Conservation (phyloP, 2,113 vertebrate species). For the Sigmodon hispidus region DNA sequence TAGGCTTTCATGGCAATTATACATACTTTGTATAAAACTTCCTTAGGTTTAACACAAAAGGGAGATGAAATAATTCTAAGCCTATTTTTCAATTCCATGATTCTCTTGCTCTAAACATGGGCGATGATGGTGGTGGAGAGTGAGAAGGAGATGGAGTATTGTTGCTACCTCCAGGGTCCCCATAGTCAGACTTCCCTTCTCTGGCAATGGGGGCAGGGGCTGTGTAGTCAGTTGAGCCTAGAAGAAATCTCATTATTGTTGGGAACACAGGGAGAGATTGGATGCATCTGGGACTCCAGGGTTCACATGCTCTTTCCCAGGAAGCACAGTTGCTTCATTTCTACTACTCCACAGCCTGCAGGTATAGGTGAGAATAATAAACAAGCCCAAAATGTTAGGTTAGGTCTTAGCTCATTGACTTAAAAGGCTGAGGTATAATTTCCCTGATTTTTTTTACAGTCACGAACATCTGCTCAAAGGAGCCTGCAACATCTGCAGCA, state of each 20-base stretch:
- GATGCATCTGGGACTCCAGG: slow-evolving; percentile 24
- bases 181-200: slow-evolving; percentile 3
- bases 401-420: slow-evolving; percentile 74
- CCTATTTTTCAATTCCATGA: neutral
- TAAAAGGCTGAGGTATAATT: slow-evolving; percentile 78
- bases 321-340: slow-evolving; percentile 22
- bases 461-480: slow-evolving; percentile 74
- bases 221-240: slow-evolving; percentile 36
- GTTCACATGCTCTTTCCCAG: neutral
- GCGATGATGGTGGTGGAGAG: neutral
- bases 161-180: neutral
- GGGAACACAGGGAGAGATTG: neutral
- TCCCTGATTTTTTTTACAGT: slow-evolving; percentile 59
- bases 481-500: slow-evolving; percentile 64
- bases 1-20: slow-evolving; percentile 32
- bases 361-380: slow-evolving; percentile 48
- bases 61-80: slow-evolving; percentile 15
- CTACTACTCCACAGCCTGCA: slow-evolving; percentile 28
- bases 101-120: neutral
- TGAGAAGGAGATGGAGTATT: slow-evolving; percentile 7
- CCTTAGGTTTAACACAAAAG: neutral
- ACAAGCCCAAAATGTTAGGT: slow-evolving; percentile 54
- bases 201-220: neutral
- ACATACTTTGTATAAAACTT: neutral
- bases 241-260: slow-evolving; percentile 15